These are phyloP conservation scores for Mola mola DNA, from an alignment of 2,113 vertebrate genomes.

Conservation along the genomic window DNA sequence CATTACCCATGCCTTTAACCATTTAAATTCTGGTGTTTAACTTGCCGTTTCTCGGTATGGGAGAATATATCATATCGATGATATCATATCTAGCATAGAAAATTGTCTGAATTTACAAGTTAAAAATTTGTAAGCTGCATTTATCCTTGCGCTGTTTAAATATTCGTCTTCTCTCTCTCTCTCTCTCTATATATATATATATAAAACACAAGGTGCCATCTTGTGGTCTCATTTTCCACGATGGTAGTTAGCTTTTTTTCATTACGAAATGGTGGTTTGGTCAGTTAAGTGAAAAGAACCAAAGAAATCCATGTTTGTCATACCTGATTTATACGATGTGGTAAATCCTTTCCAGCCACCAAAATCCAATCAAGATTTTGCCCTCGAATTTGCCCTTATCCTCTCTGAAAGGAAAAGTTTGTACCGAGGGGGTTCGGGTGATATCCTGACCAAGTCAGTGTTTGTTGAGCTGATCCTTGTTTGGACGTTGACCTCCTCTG, in stretches of 20 bases:
- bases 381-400: conserved; percentile 71
- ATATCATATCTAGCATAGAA: neutral
- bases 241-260: conserved; percentile 57
- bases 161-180: too few species aligned
- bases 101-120: neutral
- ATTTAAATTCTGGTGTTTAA: conserved; percentile 46
- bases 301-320: conserved; percentile 84
- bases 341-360: conserved; percentile 86
- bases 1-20: conserved; percentile 33
- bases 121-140: too few species aligned
- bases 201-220: conserved; percentile 2
- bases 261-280: conserved; percentile 74
- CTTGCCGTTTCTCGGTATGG: conserved; percentile 13
- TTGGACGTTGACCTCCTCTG: conserved; percentile 83
- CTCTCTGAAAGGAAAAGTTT: conserved; percentile 69
- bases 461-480: conserved; percentile 87
- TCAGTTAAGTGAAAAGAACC: conserved; percentile 75
- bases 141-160: too few species aligned
- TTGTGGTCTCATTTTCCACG: conserved; percentile 15
- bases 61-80: conserved; percentile 18
- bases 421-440: conserved; percentile 74
- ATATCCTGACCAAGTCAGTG: conserved; percentile 79
- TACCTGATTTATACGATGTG: conserved; percentile 91
- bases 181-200: too few species aligned
- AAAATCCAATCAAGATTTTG: conserved; percentile 84